phyloP scores from a whole-genome alignment of 1,140 invertebrate genomes.

The Pogonus chalceus region DNA sequence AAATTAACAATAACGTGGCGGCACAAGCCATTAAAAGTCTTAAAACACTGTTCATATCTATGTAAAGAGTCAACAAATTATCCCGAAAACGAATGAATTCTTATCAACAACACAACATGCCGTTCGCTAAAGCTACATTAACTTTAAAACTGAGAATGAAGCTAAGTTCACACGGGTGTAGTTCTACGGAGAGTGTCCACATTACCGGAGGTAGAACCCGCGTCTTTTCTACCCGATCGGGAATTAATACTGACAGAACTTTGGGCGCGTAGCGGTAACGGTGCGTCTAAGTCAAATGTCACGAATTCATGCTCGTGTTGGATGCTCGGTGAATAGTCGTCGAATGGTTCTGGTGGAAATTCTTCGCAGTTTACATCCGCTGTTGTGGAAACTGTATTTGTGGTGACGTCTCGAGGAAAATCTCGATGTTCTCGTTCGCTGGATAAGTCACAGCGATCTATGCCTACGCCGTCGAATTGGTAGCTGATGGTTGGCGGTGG shows the following conservation, averaged over 20 bases:
- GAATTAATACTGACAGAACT: slow-evolving; percentile 29
- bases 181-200: slow-evolving; percentile 32
- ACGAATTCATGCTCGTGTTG: slow-evolving; percentile 34
- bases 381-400: slow-evolving; percentile 35
- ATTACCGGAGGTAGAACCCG: slow-evolving; percentile 18
- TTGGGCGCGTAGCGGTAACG: slow-evolving; percentile 28
- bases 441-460: too few relatives aligned
- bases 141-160: not conserved
- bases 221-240: slow-evolving; percentile 16
- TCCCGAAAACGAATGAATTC: not conserved
- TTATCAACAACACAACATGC: not conserved
- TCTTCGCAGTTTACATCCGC: slow-evolving; percentile 33
- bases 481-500: slow-evolving; percentile 38
- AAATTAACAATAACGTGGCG: not conserved
- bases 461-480: slow-evolving; percentile 27
- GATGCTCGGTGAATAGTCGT: slow-evolving; percentile 33
- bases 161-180: slow-evolving; percentile 34
- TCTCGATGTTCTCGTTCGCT: not conserved
- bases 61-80: not conserved
- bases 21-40: not conserved
- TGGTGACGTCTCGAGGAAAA: slow-evolving; percentile 33
- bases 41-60: not conserved
- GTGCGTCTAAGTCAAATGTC: slow-evolving; percentile 35
- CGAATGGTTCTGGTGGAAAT: slow-evolving; percentile 24
- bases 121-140: not conserved